These are phyloP conservation scores for Phylloscopus trochiloides DNA, from an alignment of 2,113 vertebrate genomes.

Conservation along the genomic window DNA sequence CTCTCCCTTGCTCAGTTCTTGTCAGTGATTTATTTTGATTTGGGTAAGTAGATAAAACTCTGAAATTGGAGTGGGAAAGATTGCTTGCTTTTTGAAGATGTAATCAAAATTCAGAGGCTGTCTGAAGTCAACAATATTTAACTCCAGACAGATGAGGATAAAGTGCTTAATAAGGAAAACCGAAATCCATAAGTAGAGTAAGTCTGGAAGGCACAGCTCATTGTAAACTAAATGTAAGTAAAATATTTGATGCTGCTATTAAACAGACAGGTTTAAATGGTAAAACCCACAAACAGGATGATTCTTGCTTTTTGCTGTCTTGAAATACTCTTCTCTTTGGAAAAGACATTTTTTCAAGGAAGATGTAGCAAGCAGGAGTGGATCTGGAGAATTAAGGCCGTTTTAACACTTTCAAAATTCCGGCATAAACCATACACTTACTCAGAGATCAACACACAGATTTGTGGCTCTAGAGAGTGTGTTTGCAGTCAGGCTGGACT, in stretches of 20 bases:
- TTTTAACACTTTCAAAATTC: not conserved
- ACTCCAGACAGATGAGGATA: not conserved
- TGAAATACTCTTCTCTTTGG: not conserved
- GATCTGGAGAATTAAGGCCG: not conserved
- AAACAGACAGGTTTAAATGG: not conserved
- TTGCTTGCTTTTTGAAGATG: not conserved
- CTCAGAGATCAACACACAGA: not conserved
- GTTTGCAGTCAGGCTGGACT: not conserved
- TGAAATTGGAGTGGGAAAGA: not conserved
- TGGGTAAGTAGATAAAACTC: not conserved
- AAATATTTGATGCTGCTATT: not conserved
- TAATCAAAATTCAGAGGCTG: not conserved
- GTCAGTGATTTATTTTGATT: not conserved
- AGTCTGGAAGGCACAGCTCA: not conserved
- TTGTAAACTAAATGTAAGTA: not conserved
- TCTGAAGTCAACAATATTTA: not conserved
- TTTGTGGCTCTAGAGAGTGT: not conserved
- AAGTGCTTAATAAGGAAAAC: not conserved
- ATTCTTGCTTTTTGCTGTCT: not conserved
- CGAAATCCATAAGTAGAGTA: not conserved
- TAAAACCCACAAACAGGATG: not conserved
- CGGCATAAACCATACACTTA: fast-evolving
- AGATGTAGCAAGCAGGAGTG: not conserved
- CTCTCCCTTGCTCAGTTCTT: not conserved
- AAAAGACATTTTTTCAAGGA: not conserved